Evolutionary conservation across 1,140 invertebrate species (phyloP).

Genomic region (Conus ventricosus): DNA sequence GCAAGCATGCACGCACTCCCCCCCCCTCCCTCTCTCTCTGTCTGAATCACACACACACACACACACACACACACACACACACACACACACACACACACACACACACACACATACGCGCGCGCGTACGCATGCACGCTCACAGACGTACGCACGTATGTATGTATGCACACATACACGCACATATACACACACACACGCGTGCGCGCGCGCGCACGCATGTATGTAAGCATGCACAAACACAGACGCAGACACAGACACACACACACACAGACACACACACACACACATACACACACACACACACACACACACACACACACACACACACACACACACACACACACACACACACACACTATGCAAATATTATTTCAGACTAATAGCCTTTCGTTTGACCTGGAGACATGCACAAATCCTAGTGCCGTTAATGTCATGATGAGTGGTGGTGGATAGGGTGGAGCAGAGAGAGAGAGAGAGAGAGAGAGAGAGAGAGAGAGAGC

Average conservation of each 20-base stretch:
- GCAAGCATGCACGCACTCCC: background rate
- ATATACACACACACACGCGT: background rate
- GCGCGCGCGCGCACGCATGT: background rate
- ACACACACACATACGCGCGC: constrained; percentile 2
- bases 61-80: background rate
- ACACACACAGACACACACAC: constrained; percentile 27
- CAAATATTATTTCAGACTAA: too few relatives aligned
- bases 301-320: constrained; percentile 14
- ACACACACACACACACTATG: constrained; percentile 20
- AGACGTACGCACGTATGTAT: background rate
- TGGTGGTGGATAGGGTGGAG: background rate
- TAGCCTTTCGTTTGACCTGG: too few relatives aligned
- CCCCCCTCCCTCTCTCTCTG: background rate
- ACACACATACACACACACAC: constrained; percentile 23
- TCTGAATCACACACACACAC: background rate
- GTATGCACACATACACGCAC: constrained; percentile 2
- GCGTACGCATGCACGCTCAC: constrained; percentile 7
- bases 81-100: constrained; percentile 10
- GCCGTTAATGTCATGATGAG: too few relatives aligned
- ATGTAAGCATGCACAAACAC: background rate
- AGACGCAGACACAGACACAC: constrained; percentile 18
- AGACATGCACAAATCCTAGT: too few relatives aligned
- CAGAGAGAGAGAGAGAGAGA: constrained; percentile 19
- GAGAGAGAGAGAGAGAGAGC: constrained; percentile 11
- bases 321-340: constrained; percentile 29